phyloP scores from a whole-genome alignment of 2,113 vertebrate genomes.

The Otis tarda region DNA sequence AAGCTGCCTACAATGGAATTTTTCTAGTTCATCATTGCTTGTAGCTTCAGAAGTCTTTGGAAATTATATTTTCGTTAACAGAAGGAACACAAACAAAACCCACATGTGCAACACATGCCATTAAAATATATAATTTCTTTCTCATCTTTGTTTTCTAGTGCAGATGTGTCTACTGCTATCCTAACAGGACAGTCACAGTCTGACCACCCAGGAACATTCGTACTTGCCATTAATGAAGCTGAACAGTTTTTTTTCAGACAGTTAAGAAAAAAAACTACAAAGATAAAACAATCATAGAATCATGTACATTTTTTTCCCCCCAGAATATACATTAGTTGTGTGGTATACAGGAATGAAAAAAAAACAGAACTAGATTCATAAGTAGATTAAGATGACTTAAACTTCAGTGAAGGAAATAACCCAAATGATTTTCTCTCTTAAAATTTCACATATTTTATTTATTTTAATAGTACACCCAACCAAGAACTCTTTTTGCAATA shows the following conservation, averaged over 20 bases:
- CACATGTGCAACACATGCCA: accelerated
- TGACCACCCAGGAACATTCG: not conserved
- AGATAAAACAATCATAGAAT: not conserved
- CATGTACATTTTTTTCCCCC: not conserved
- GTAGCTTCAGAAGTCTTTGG: not conserved
- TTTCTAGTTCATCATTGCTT: not conserved
- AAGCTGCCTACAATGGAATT: not conserved
- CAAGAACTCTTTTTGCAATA: not conserved
- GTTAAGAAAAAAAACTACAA: not conserved
- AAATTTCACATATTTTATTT: not conserved
- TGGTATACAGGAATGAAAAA: not conserved
- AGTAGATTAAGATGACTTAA: not conserved
- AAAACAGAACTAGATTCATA: not conserved
- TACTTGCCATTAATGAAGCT: not conserved
- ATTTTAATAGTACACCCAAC: not conserved
- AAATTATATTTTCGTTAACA: not conserved
- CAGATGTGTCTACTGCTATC: not conserved
- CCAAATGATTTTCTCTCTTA: not conserved
- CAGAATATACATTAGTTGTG: not conserved
- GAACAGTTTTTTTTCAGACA: not conserved
- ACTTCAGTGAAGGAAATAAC: not conserved
- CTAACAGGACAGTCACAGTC: not conserved
- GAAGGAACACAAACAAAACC: not conserved
- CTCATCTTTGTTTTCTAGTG: not conserved
- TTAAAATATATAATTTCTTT: accelerated